Evolutionary conservation across 2,113 vertebrate genomes (phyloP), one percentile per base, ranked within the genome.

Genomic region (Dromiciops gliroides): DNA sequence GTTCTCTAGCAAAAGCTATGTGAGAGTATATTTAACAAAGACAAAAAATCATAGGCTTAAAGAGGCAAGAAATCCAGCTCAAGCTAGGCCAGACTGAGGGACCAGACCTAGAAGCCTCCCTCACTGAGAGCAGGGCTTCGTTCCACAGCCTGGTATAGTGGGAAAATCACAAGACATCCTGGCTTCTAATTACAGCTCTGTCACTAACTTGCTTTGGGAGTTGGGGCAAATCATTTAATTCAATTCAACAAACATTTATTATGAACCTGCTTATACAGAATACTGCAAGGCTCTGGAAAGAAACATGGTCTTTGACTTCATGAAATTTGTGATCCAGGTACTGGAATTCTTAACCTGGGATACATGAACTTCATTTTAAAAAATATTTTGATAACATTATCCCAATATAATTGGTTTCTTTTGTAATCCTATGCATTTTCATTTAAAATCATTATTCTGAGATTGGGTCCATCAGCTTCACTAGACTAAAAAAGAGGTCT

Each of bases 1-100:
- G 2, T 91, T 60, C 28, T 95, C 50, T 56, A 95, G 26, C 24
- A 95, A 93, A 83, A 44, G 23, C 19, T 83, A 83, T 22, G 44
- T 44, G 44, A 83, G 6, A 23, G 44, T 83, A 83, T 44, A 91
- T 91, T 23, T 51, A 48, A 94, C 50, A 91, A 47, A 83, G n/a
- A 56, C 28, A 92, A 90, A 93, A 93, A 8, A 92, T 47, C 8
- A 50, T 24, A 94, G 89, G 23, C 28, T 48, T 92, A 83, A 22
- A 26, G 49, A 67, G 5, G 24, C 91, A 50, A 92, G 14, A 60
- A 90, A 90, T 50, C 26, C 92, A 50, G 14, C 93, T 24, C 31
- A 89, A 56, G 50, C 37, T 4, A 44, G 49, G 22, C 1, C 53
- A 83, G n/a, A 44, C 37, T 44, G 16, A 44, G n/a, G 16, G 22